phyloP scores from a whole-genome alignment of 2,888 invertebrate species.

The Lasioglossum malachurum region DNA sequence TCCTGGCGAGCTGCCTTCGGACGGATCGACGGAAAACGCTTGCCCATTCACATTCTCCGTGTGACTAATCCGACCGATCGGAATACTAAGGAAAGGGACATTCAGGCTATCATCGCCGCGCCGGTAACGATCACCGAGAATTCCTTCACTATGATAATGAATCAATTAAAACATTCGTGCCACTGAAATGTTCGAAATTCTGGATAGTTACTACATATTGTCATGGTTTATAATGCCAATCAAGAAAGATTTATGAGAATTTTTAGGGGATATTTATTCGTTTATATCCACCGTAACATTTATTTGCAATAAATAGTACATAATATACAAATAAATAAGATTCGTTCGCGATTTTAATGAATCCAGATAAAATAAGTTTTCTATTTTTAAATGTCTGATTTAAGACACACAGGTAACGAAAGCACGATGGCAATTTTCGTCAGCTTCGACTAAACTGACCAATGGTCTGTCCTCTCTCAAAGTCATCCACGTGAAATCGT shows the following conservation, averaged over 20 bases:
- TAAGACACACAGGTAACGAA: slow-evolving; percentile 68
- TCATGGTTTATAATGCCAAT: not conserved
- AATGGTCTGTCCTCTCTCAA: slow-evolving; percentile 72
- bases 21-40: slow-evolving; percentile 65
- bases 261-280: not conserved
- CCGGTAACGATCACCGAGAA: not conserved
- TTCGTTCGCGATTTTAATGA: not conserved
- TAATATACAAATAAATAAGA: slow-evolving; percentile 1
- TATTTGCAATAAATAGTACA: slow-evolving; percentile 19
- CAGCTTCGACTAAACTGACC: slow-evolving; percentile 65
- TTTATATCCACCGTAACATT: not conserved
- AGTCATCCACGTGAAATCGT: slow-evolving; percentile 69
- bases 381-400: too few relatives aligned
- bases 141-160: not conserved
- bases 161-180: not conserved
- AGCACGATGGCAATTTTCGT: slow-evolving; percentile 73
- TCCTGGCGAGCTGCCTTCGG: slow-evolving; percentile 57
- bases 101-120: not conserved
- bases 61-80: slow-evolving; percentile 75
- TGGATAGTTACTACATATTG: not conserved
- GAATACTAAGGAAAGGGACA: slow-evolving; percentile 26
- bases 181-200: not conserved
- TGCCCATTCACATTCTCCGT: slow-evolving; percentile 80
- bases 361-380: not conserved
- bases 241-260: not conserved